Conservation (phyloP, 2,113 vertebrate genomes). For the Maccullochella peelii region DNA sequence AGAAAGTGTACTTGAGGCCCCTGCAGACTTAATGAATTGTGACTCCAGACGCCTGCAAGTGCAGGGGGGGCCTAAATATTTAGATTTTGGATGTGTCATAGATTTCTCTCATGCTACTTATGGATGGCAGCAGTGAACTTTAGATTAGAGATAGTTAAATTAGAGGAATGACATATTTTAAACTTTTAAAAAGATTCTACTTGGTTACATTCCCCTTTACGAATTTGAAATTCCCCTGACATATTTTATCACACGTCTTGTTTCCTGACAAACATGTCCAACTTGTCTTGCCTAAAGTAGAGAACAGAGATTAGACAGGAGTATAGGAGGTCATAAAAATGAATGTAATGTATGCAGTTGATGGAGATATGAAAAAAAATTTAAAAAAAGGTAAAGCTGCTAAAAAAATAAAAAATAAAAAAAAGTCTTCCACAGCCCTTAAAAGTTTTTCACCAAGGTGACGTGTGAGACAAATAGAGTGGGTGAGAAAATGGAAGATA, state of each 20-base stretch:
- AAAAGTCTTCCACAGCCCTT: background rate
- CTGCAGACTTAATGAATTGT: conserved; percentile 20
- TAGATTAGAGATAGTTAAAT: background rate
- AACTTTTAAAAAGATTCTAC: background rate
- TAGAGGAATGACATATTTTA: background rate
- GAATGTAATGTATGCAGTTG: conserved; percentile 2
- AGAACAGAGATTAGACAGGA: background rate
- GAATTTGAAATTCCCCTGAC: background rate
- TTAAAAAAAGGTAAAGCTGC: background rate
- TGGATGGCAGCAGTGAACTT: background rate
- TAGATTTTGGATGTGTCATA: background rate
- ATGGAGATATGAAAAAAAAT: conserved; percentile 3
- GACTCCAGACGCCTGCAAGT: background rate
- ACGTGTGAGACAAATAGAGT: conserved; percentile 24
- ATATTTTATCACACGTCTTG: conserved; percentile 12
- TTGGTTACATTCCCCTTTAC: background rate
- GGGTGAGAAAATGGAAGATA: conserved; percentile 42
- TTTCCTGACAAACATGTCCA: conserved; percentile 9
- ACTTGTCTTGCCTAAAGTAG: background rate
- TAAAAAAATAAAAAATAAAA: background rate
- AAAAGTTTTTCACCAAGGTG: background rate
- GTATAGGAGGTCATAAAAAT: background rate
- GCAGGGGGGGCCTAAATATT: background rate
- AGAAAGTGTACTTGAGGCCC: background rate
- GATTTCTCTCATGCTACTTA: background rate